Evolutionary conservation across 1,140 invertebrate genomes (phyloP), one percentile per base, ranked within the genome.

Genomic region (Wasmannia auropunctata): DNA sequence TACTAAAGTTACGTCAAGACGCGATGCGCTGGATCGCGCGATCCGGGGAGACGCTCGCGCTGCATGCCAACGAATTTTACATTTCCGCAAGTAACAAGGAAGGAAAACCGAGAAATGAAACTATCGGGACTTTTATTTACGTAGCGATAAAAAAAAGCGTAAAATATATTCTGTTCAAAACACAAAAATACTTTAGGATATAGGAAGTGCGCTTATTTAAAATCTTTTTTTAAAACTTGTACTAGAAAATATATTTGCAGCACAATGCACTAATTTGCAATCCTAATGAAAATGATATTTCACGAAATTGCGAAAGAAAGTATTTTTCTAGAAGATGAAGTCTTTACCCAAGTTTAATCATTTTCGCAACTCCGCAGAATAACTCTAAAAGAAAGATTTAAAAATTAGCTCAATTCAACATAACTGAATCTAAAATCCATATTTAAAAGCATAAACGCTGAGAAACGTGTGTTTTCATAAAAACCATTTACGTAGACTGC

Each of bases 31-130:
- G 25, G 51, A 63, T 83, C 51, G 37, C 34, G 87, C 87, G 72
- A 83, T 72, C 60, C 69, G 54, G 56, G 40, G 49, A 85, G 76
- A 43, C 67, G 62, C 56, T 19, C 28, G 62, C 79, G 40, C 14
- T 54, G 74, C 72, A 75, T 90, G 90, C 89, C 87, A 90, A 89
- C 72, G 77, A 51, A 88, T 89, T 91, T 89, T 91, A 86, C 90
- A 89, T 91, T 86, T 85, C 63, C 56, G 67, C 67, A 58, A 46
- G 67, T 83, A 72, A 51, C 83, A 88, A 90, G 49, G 1, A 0
- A 63, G 37, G 37, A 37, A 46, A 51, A 77, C 16, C 58, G 28
- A 51, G 49, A 72, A 69, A 85, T 56, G 40, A 74, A 72, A 70
- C 34, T 56, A 58, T 43, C 67, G 37, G 0, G 37, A 34, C 25